Percentiles rank a stretch among this genome's conserved stretches.
Evolutionary conservation across 2,888 invertebrate species (phyloP).

Genomic region (Coenonympha glycerion): DNA sequence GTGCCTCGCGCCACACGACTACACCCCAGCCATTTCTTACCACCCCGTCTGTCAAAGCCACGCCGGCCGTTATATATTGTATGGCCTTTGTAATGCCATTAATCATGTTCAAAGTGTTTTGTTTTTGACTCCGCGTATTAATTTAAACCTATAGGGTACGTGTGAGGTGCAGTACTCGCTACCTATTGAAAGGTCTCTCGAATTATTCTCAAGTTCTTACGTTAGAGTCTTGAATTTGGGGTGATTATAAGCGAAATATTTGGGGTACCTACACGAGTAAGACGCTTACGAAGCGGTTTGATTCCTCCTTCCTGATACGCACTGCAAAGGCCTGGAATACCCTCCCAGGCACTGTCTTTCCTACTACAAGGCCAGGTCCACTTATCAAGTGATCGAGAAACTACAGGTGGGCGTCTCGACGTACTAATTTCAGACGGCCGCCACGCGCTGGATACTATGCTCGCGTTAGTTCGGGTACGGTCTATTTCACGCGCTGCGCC

Average conservation of each 20-base stretch:
- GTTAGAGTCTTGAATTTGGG: neutral
- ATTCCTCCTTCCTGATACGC: too few species aligned
- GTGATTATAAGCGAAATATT: neutral
- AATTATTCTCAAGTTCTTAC: too few species aligned
- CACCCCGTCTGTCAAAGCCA: conserved; percentile 58
- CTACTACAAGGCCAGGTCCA: too few species aligned
- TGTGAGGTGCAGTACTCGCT: conserved; percentile 10
- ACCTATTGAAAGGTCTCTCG: conserved; percentile 15
- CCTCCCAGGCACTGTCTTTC: too few species aligned
- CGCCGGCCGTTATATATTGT: conserved; percentile 59
- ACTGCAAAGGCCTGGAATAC: too few species aligned
- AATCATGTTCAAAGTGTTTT: conserved; percentile 55
- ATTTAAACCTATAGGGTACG: conserved; percentile 40
- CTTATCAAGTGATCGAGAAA: too few species aligned
- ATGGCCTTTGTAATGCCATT: conserved; percentile 64
- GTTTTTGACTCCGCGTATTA: conserved; percentile 54
- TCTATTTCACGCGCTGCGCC: too few species aligned
- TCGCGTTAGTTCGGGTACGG: too few species aligned
- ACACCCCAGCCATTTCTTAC: conserved; percentile 38
- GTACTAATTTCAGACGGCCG: too few species aligned
- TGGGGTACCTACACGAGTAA: neutral
- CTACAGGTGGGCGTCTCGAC: too few species aligned
- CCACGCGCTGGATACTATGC: too few species aligned
- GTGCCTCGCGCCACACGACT: conserved; percentile 29
- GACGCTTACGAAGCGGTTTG: too few species aligned